Evolutionary conservation across 2,888 invertebrate genomes (phyloP), one percentile per base, ranked within the genome.

Genomic region (Epinotia nisella): DNA sequence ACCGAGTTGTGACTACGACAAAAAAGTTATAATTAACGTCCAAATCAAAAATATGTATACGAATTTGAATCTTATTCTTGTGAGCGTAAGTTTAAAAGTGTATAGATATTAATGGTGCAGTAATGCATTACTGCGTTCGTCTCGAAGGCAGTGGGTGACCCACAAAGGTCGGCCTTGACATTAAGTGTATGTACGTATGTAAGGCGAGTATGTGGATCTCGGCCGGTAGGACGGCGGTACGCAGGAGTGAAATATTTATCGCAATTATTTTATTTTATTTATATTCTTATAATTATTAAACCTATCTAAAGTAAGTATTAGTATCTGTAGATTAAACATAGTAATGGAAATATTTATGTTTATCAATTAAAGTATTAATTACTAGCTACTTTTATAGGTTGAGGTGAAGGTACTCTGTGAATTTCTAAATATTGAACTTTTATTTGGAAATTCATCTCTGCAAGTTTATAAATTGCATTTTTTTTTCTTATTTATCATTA

Each of bases 151-250:
- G 5, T 17, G 11, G 29, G 0, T 71, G 71, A 71, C 71, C 71
- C 71, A 71, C 41, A 71, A 53, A 24, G 53, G 21, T 17, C 45
- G 66, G 53, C 71, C 71, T 71, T 66, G 71, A 71, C 71, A 66
- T 71, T 71, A 66, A 71, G 53, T 65, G 58, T 59, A 70, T 62
- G 70, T 58, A 65, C 51, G 64, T 53, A 69, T 69, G 69, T 51
- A 41, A 68, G 61, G 19, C 61, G 61, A 62, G 24, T 59, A 60
- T 66, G 60, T 53, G 71, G 65, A 71, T 39, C 51, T 11, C 21
- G 60, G 51, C 66, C 60, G 66, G 71, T 66, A 45, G 59, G 55
- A 59, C 24, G 66, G 21, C 21, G 17, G 7, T 45, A 61, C 67
- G 66, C 71, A 60, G 13, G 13, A 66, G 11, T 2, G 7, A 24